phyloP scores from a whole-genome alignment of 2,888 invertebrate species.

The Tanypteryx hageni region DNA sequence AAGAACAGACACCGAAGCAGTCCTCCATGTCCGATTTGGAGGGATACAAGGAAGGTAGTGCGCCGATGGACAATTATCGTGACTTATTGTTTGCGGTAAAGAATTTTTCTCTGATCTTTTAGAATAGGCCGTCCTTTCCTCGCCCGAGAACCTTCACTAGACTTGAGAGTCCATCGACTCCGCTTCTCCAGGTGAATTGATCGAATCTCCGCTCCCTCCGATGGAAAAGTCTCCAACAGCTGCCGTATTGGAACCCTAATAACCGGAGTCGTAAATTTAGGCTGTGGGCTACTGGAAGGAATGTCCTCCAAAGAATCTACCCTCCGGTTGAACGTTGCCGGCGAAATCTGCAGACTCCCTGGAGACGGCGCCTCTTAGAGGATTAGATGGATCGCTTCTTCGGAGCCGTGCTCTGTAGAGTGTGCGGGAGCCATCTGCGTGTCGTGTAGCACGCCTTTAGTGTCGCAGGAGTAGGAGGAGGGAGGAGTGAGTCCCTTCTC shows the following conservation, averaged over 20 bases:
- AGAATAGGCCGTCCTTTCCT: not conserved
- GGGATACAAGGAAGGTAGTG: not conserved
- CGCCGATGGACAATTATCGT: not conserved
- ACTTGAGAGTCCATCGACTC: no score
- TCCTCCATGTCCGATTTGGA: slow-evolving; percentile 30
- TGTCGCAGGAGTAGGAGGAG: slow-evolving; percentile 21
- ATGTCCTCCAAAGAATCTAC: not conserved
- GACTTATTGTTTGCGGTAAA: not conserved
- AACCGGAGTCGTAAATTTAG: no score
- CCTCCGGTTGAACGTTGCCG: not conserved
- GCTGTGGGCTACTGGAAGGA: no score
- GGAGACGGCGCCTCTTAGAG: not conserved
- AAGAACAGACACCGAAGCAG: slow-evolving; percentile 27
- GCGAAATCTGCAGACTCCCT: not conserved
- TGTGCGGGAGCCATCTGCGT: slow-evolving; percentile 60
- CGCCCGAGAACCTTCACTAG: not conserved
- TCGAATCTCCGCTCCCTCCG: no score
- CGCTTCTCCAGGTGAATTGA: no score
- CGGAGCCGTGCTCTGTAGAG: slow-evolving; percentile 49
- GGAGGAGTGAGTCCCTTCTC: not conserved
- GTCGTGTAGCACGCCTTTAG: slow-evolving; percentile 55
- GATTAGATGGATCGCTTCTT: slow-evolving; percentile 1
- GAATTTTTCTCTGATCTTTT: no score
- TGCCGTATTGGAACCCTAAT: no score
- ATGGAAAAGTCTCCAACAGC: no score